Percentiles rank a stretch among this genome's conserved stretches.
phyloP scores from a whole-genome alignment of 35 echinoderm and acorn worm species.

The Hemicentrotus pulcherrimus region DNA sequence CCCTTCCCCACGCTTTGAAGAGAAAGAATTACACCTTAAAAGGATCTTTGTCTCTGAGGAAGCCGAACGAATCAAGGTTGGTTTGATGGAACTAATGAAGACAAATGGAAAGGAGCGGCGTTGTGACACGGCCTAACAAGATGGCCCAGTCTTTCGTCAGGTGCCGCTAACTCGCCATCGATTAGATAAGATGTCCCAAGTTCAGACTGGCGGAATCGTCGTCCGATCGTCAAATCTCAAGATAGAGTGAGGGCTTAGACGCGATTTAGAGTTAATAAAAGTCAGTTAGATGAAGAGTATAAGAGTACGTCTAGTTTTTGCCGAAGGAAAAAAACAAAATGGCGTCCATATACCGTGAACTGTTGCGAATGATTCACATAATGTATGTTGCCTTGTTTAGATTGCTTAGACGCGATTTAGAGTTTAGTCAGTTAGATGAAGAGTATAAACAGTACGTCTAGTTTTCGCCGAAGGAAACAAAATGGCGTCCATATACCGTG shows the following conservation, averaged over 20 bases:
- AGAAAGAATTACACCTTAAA: neutral
- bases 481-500: too few species aligned
- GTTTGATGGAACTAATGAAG: neutral
- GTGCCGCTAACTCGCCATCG: neutral
- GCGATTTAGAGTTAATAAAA: neutral
- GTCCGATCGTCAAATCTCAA: neutral
- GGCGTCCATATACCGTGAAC: too few species aligned
- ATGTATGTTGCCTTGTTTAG: too few species aligned
- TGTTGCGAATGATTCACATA: too few species aligned
- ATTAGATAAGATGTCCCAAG: slow-evolving; percentile 12
- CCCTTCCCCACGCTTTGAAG: neutral
- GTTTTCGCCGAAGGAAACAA: too few species aligned
- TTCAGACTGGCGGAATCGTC: neutral
- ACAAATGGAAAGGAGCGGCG: neutral
- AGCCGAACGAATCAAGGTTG: neutral
- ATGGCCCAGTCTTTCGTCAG: neutral
- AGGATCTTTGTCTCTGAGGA: neutral
- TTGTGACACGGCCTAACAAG: slow-evolving; percentile 9
- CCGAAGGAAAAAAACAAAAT: too few species aligned
- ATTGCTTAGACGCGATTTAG: too few species aligned
- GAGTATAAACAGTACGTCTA: too few species aligned
- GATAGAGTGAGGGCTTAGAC: neutral
- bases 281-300: too few species aligned
- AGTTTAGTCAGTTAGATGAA: too few species aligned
- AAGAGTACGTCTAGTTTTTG: too few species aligned